Base-by-base conservation (phyloP, 2,113 vertebrate species). In the Pipa parva region DNA sequence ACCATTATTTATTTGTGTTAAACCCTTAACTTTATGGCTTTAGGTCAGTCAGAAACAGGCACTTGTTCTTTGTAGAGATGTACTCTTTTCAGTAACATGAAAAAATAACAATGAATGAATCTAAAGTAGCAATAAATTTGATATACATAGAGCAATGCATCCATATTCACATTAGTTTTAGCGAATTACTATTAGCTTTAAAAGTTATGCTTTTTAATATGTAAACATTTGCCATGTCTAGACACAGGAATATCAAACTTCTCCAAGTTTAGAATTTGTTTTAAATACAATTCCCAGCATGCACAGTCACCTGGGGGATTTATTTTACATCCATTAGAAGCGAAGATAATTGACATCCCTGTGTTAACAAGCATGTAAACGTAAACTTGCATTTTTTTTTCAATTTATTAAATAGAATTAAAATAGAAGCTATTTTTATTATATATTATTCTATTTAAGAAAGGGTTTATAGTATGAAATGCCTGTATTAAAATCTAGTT, bases 21-120 rank as follows among this genome's bases (percentile, higher is more conserved):
- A 26, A 21, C 27, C 39, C n/a, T 37, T 64, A 59, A 72, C 46
- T 15, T 61, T 71, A 49, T 49, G 18, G 46, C 46, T 71, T 57
- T 52, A 57, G 28, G 39, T 36, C 3, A 4, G 5, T 2, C 10
- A 6, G 18, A 45, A 9, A 31, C 17, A 11, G 28, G 6, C 33
- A 5, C 39, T 15, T 42, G n/a, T n/a, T n/a, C n/a, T n/a, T n/a
- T n/a, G n/a, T n/a, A n/a, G n/a, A n/a, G n/a, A n/a, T n/a, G n/a
- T n/a, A n/a, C n/a, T n/a, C n/a, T n/a, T n/a, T n/a, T n/a, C n/a
- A n/a, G n/a, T 42, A 6, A 42, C 5, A 4, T 42, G 12, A 42
- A 42, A n/a, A 15, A 42, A 42, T 42, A 42, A 36, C 15, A 12
- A 36, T 36, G 10, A 1, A 36, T 36, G 10, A 36, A 36, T 36